phyloP scores from a whole-genome alignment of 30 jellyfish, hydroid and myxozoan genomes.

The Aurelia aurita region DNA sequence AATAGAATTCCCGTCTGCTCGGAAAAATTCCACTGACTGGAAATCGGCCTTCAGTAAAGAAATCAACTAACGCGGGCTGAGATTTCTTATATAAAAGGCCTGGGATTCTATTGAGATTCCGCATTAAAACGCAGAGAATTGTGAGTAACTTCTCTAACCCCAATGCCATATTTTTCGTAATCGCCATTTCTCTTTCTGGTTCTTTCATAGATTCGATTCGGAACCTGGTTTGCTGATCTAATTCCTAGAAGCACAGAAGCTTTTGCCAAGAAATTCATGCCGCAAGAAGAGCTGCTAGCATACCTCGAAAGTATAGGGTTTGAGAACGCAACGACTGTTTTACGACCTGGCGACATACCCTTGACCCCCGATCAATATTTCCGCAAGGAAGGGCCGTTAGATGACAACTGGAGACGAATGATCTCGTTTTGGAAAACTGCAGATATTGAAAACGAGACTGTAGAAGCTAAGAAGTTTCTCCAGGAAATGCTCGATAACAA shows the following conservation, averaged over 20 bases:
- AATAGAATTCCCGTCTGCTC: too few relatives aligned
- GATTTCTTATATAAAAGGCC: too few relatives aligned
- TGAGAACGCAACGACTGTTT: slow-evolving; percentile 11
- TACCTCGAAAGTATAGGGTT: slow-evolving; percentile 25
- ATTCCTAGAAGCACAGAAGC: slow-evolving; percentile 17
- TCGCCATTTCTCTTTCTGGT: too few relatives aligned
- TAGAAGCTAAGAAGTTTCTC: slow-evolving; percentile 2
- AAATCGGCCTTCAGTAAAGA: too few relatives aligned
- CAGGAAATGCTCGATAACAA: slow-evolving; percentile 12
- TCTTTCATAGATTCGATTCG: neutral
- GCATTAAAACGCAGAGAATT: too few relatives aligned
- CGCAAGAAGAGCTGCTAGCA: slow-evolving; percentile 9
- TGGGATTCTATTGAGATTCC: too few relatives aligned
- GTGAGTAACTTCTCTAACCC: too few relatives aligned
- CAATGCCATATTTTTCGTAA: too few relatives aligned
- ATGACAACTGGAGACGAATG: slow-evolving; percentile 40
- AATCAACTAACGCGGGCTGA: too few relatives aligned
- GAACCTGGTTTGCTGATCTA: slow-evolving; percentile 32
- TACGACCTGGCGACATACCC: slow-evolving; percentile 15
- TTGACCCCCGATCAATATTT: slow-evolving; percentile 7
- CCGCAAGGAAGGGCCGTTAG: slow-evolving; percentile 53
- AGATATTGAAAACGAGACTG: slow-evolving; percentile 35
- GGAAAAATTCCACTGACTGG: too few relatives aligned
- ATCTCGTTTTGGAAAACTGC: slow-evolving; percentile 34
- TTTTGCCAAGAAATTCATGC: slow-evolving; percentile 22